These are phyloP conservation scores for Allacma fusca DNA, from an alignment of 2,888 invertebrate genomes.

Conservation along the genomic window DNA sequence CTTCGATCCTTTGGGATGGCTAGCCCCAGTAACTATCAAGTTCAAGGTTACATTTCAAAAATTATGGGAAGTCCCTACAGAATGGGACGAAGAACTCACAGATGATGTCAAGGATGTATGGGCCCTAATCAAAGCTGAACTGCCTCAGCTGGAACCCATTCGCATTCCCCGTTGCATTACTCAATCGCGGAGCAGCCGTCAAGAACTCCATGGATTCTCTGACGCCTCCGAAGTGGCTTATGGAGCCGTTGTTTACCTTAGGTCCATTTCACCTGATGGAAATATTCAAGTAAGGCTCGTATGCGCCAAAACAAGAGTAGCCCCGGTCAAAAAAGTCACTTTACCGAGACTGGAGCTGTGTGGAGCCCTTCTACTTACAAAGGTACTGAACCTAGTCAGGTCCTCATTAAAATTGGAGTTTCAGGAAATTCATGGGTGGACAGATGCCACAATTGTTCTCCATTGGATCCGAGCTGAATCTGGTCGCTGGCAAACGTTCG, in stretches of 20 bases:
- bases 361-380: conserved; percentile 60
- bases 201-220: conserved; percentile 43
- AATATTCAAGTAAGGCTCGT: neutral
- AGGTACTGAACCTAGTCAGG: conserved; percentile 48
- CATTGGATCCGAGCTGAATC: conserved; percentile 3
- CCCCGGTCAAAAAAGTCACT: conserved; percentile 58
- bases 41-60: conserved; percentile 21
- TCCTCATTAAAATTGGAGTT: neutral
- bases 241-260: conserved; percentile 27
- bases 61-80: neutral
- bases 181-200: neutral
- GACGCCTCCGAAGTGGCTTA: conserved; percentile 35
- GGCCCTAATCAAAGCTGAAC: neutral
- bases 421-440: neutral
- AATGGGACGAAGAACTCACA: conserved; percentile 15
- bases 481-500: conserved; percentile 39
- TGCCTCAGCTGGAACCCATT: neutral
- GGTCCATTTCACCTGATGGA: no score
- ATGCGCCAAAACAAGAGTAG: conserved; percentile 56
- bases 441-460: conserved; percentile 25
- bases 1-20: conserved; percentile 11
- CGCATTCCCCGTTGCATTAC: conserved; percentile 1
- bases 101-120: neutral
- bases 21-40: neutral
- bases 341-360: conserved; percentile 62